A percentile compares a stretch with the other conserved stretches of the same genome.
Evolutionary conservation across 2,888 invertebrate species (phyloP).

Genomic region (Napeogenes sylphis): DNA sequence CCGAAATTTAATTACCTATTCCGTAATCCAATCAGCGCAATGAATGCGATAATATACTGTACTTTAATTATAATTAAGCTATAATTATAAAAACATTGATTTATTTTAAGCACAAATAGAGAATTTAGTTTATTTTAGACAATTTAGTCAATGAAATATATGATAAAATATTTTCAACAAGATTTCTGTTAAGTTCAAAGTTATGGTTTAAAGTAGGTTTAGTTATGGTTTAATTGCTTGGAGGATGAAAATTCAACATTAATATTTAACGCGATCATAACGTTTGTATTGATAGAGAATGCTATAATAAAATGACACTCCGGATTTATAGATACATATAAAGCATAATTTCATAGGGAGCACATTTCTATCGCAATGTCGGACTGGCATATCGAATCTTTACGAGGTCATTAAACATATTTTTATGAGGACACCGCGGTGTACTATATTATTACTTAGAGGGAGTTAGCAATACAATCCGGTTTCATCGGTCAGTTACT

Average conservation of each 20-base stretch:
- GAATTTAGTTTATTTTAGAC: no score
- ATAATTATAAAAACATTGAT: no score
- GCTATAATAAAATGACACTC: slow-evolving; percentile 61
- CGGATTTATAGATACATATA: slow-evolving; percentile 61
- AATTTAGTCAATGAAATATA: no score
- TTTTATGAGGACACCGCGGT: slow-evolving; percentile 72
- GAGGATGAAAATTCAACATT: slow-evolving; percentile 9
- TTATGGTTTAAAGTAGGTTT: neutral
- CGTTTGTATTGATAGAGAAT: slow-evolving; percentile 48
- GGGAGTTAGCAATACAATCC: slow-evolving; percentile 50
- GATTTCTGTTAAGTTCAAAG: no score
- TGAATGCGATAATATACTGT: neutral
- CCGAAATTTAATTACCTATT: slow-evolving; percentile 23
- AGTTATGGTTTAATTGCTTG: neutral
- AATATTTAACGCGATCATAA: slow-evolving; percentile 21
- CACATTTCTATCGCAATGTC: slow-evolving; percentile 58
- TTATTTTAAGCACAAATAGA: no score
- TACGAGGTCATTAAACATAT: slow-evolving; percentile 75
- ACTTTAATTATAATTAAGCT: no score
- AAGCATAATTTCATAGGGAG: slow-evolving; percentile 45
- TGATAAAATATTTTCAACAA: no score
- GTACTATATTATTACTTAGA: slow-evolving; percentile 62
- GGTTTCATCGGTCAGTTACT: slow-evolving; percentile 65
- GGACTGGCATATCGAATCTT: slow-evolving; percentile 67
- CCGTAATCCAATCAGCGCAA: slow-evolving; percentile 10